A percentile compares a stretch with the other conserved stretches of the same genome.
These are phyloP conservation scores for Himalopsyche anomala DNA, from an alignment of 2,888 invertebrate species.

Conservation along the genomic window DNA sequence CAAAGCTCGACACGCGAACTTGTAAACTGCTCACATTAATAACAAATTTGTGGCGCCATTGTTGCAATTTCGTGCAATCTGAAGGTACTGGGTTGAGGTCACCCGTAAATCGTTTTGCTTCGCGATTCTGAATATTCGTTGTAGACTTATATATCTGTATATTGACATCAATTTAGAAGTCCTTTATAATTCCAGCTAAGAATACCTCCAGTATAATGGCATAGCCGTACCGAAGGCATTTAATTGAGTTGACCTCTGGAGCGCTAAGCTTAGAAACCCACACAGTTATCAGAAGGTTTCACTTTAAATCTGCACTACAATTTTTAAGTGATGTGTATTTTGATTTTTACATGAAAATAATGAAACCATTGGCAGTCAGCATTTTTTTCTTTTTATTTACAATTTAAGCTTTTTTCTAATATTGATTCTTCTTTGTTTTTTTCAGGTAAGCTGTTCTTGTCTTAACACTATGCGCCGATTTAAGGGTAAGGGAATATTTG, in stretches of 20 bases:
- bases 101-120: background rate
- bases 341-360: too few relatives aligned
- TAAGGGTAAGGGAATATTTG: too few relatives aligned
- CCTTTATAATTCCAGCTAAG: background rate
- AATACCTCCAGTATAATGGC: background rate
- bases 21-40: constrained; percentile 12
- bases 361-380: too few relatives aligned
- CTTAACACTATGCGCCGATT: too few relatives aligned
- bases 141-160: too few relatives aligned
- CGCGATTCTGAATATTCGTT: background rate
- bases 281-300: too few relatives aligned
- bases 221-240: background rate
- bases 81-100: constrained; percentile 38
- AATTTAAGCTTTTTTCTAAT: background rate
- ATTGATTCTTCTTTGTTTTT: background rate
- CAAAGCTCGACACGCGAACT: background rate
- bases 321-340: too few relatives aligned
- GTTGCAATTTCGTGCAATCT: constrained; percentile 35
- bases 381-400: too few relatives aligned
- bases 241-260: too few relatives aligned
- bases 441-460: constrained; percentile 7
- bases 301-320: too few relatives aligned
- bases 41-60: background rate
- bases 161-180: too few relatives aligned
- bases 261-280: too few relatives aligned